Evolutionary conservation across 2,113 vertebrate genomes (phyloP).

Genomic region (Coturnix japonica): DNA sequence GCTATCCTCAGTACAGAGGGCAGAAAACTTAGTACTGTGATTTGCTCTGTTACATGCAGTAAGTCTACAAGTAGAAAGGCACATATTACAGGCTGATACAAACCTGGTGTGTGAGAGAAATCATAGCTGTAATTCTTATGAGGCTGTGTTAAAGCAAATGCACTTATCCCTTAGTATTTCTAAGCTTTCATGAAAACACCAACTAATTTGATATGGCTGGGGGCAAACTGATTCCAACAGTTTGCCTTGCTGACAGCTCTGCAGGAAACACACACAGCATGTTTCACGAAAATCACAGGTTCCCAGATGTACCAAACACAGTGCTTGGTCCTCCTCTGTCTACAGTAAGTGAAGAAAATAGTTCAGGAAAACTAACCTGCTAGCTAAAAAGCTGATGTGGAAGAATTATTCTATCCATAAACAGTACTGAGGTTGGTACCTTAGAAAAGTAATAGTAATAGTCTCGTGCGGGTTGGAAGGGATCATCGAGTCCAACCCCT

Average conservation of each 20-base stretch:
- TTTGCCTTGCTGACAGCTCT: not conserved
- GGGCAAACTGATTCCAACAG: not conserved
- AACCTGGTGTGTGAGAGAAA: not conserved
- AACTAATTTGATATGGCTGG: not conserved
- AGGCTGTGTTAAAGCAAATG: not conserved
- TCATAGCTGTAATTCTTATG: not conserved
- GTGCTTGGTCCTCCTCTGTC: not conserved
- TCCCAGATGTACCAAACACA: not conserved
- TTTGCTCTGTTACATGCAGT: fast-evolving
- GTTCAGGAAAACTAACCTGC: not conserved
- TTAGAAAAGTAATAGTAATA: too few species aligned
- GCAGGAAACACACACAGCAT: not conserved
- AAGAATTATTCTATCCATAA: not conserved
- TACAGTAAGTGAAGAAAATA: not conserved
- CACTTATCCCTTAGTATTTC: not conserved
- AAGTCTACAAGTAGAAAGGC: not conserved
- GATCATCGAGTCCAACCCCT: too few species aligned
- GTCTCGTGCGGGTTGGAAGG: too few species aligned
- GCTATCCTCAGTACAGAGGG: not conserved
- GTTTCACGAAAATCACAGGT: not conserved
- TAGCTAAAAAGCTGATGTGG: not conserved
- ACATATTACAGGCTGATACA: not conserved
- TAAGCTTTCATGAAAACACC: not conserved
- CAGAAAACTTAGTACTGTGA: not conserved
- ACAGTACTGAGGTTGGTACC: not conserved